Evolutionary conservation across 2,113 vertebrate genomes (phyloP), one percentile per base, ranked within the genome.

Genomic region (Glaucomys volans): DNA sequence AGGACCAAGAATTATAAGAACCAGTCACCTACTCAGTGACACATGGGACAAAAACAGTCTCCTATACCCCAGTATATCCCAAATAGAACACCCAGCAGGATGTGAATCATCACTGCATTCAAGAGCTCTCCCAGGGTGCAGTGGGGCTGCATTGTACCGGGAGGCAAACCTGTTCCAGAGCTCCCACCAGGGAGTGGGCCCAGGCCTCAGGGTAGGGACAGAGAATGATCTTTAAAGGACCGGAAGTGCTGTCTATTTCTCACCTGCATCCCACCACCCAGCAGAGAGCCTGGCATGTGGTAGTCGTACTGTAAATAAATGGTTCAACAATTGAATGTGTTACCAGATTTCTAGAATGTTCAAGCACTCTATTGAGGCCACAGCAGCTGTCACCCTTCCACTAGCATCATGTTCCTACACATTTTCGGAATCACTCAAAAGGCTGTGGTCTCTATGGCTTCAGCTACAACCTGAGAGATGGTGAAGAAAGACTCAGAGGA

Each of bases 141-240:
- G 2, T 1, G 50, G 22, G 37, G 10, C 75, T 37, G 17, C 3
- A 0, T 9, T 66, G 11, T 2, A 30, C 50, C 91, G 2, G 11
- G n/a, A 92, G 50, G 44, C 64, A 87, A 74, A 79, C 12, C 84
- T 94, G 40, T 72, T 80, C 87, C 74, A 74, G 16, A 52, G 11
- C 3, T 14, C 13, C 14, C 0, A 8, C 40, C 22, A 37, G 13
- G 37, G 8, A 62, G 18, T 47, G 64, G 59, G 17, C 16, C 54
- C 11, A 47, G 16, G 47, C 12, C 32, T 84, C 47, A 2, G 12
- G 28, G 1, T 4, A 7, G 30, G 32, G 37, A 62, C 42, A 76
- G 18, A 87, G 37, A 12, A 50, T 14, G 37, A 91, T 47, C 74
- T 24, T 30, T 16, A 44, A 64, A 80, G 37, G 35, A 75, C 28